phyloP scores from a whole-genome alignment of 2,888 invertebrate genomes.

The Ophion obscuratus region DNA sequence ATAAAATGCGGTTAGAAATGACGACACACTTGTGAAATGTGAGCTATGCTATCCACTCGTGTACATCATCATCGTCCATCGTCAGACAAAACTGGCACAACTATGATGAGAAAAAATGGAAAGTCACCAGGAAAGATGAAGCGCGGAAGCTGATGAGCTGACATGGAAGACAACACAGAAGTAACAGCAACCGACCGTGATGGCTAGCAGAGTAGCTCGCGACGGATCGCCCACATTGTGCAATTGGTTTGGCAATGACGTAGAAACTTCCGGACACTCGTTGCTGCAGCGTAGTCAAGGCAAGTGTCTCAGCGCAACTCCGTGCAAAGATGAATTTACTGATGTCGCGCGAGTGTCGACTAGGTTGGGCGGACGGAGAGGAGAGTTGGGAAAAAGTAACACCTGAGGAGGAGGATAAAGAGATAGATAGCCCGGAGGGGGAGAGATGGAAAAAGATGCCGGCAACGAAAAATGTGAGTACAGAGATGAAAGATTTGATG shows the following conservation, averaged over 20 bases:
- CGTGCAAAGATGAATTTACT: background rate
- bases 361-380: background rate
- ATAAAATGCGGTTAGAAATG: constrained; percentile 28
- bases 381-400: background rate
- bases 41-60: constrained; percentile 28
- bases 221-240: too few relatives aligned
- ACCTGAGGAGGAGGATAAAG: constrained; percentile 16
- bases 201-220: background rate
- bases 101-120: background rate
- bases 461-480: constrained; percentile 35
- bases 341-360: background rate
- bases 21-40: constrained; percentile 5
- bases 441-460: constrained; percentile 19
- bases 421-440: constrained; percentile 10
- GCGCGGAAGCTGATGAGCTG: background rate
- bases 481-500: constrained; percentile 44
- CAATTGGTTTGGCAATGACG: too few relatives aligned
- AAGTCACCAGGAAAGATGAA: background rate
- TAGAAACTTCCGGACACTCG: background rate
- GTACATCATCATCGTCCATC: background rate
- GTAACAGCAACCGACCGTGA: too few relatives aligned
- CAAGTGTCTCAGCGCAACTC: background rate
- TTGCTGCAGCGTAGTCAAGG: background rate
- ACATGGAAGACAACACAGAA: background rate
- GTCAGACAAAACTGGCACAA: background rate